Evolutionary conservation across 2,797 vertebrate species (phyloP).

Genomic region (Chelonia mydas): DNA sequence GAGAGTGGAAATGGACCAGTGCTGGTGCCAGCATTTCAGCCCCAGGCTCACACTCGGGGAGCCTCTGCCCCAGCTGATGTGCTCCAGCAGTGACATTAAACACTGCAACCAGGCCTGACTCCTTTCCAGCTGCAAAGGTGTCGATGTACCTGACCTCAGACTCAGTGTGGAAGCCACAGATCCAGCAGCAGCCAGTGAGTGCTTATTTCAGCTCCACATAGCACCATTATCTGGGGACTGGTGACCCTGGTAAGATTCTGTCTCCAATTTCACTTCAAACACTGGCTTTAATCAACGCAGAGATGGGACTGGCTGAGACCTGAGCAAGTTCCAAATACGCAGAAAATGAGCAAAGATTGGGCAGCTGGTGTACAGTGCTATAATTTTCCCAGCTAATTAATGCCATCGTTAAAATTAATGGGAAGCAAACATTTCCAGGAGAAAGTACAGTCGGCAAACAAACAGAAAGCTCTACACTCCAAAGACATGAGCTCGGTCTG

Average conservation of each 20-base stretch:
- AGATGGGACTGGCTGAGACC: neutral
- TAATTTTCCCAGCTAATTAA: neutral
- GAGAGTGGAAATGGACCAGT: neutral
- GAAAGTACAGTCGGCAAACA: neutral
- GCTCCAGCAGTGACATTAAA: neutral
- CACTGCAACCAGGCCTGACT: neutral
- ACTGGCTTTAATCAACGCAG: constrained; percentile 16
- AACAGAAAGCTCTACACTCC: neutral
- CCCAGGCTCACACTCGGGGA: neutral
- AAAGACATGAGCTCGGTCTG: neutral
- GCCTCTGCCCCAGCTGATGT: neutral
- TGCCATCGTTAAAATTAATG: neutral
- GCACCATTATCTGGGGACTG: neutral
- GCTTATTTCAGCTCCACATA: neutral
- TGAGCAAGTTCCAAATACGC: neutral
- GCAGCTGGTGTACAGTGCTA: neutral
- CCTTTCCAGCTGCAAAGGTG: constrained; percentile 23
- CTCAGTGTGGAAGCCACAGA: neutral
- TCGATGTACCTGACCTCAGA: constrained; percentile 3
- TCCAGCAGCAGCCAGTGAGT: neutral
- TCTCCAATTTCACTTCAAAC: constrained; percentile 17
- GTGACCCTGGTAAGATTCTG: constrained; percentile 24
- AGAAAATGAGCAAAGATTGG: constrained; percentile 1
- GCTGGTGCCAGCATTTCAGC: constrained; percentile 44
- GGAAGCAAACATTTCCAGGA: neutral